Conservation (phyloP, 2,888 invertebrate genomes). For the Macrosiphum euphorbiae region DNA sequence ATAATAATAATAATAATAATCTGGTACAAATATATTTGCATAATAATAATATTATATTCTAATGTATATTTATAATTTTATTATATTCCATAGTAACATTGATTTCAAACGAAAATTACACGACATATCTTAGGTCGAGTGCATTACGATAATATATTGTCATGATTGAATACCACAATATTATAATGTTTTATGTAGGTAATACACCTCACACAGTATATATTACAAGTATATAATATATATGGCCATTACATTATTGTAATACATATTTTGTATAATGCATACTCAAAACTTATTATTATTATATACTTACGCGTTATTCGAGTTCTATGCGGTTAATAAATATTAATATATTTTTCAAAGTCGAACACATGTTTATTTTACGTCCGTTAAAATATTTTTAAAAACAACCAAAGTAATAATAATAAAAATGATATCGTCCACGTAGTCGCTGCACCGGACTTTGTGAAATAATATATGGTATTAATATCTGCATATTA, state of each 20-base stretch:
- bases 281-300: neutral
- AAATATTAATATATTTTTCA: neutral
- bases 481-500: neutral
- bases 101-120: conserved; percentile 5
- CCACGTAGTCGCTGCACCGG: neutral
- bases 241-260: neutral
- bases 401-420: neutral
- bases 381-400: neutral
- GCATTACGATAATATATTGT: neutral
- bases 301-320: neutral
- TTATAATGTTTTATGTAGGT: neutral
- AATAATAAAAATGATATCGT: conserved; percentile 18
- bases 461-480: neutral
- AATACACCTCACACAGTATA: neutral
- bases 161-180: neutral
- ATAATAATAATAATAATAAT: neutral
- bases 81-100: neutral
- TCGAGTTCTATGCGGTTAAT: neutral
- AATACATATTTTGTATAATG: neutral
- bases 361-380: neutral
- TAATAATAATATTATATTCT: neutral
- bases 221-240: neutral
- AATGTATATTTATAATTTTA: neutral
- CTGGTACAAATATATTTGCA: neutral
- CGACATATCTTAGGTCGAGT: neutral